Base-by-base conservation (phyloP, 2,797 vertebrate species). In the Cynopterus sphinx region DNA sequence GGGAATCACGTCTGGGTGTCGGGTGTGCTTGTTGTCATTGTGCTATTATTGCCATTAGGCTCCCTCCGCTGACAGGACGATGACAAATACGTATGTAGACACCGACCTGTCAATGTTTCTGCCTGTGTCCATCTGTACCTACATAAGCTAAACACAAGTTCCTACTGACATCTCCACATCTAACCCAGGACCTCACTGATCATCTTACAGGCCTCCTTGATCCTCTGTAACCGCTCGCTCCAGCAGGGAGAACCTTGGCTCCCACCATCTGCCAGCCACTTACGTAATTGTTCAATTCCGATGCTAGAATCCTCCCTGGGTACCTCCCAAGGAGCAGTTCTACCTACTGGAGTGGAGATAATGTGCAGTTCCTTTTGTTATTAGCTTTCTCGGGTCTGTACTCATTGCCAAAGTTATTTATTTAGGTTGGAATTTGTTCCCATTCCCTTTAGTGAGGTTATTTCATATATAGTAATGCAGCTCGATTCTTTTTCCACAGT, bases 1-100 rank as follows among this genome's bases (percentile, higher is more conserved):
- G 46, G 13, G 63, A 41, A 8, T 4, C n/a, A 10, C 1, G 4
- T 49, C 31, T 26, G 43, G 6, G 10, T 61, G 6, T 6, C 77
- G 33, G 22, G 1, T 46, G 2, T 24, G 6, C 31, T 39, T 31
- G 22, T 12, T n/a, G 12, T 31, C 46, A 31, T 2, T 15, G 2
- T 7, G 6, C 0, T 49, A 0, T 41, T 15, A 6, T 10, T n/a
- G 24, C 12, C 53, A 33, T 12, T 3, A n/a, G 16, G 16, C 3
- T 39, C 0, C 65, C 2, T 39, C 39, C 21, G n/a, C 49, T 39
- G 10, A 57, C 51, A 71, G 31, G 16, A 13, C 9, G 71, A 53
- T n/a, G 9, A 46, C 49, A 5, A 15, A 15, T 36, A 21, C 6
- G 19, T 33, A 19, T 9, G 2, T 13, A 16, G 0, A 21, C 1